Conservation (phyloP, 2,113 vertebrate genomes). For the Spea bombifrons region DNA sequence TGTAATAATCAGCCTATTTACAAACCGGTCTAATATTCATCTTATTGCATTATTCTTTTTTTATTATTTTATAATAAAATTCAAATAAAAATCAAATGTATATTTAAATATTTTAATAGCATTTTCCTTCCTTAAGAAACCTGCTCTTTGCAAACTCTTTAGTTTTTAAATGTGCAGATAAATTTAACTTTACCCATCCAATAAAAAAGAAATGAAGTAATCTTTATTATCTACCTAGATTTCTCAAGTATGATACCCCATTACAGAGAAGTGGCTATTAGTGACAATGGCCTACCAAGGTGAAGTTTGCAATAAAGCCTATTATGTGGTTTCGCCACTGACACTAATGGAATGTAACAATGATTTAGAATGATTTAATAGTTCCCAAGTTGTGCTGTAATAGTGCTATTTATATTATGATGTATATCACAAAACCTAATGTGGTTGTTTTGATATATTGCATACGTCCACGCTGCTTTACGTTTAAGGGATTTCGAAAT, state of each 20-base stretch:
- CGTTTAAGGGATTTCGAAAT: conserved; percentile 76
- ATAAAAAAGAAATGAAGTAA: conserved; percentile 80
- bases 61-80: too few species aligned
- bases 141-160: not conserved
- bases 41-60: too few species aligned
- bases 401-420: conserved; percentile 98
- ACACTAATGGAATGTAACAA: conserved; percentile 99
- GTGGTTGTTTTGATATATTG: conserved; percentile 96
- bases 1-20: too few species aligned
- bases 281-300: conserved; percentile 94
- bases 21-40: too few species aligned
- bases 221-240: conserved; percentile 80
- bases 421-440: conserved; percentile 98
- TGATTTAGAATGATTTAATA: conserved; percentile 99
- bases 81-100: too few species aligned
- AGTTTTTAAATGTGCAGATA: conserved; percentile 61
- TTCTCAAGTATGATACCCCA: conserved; percentile 77
- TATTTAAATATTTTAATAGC: too few species aligned
- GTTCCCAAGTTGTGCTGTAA: conserved; percentile 98
- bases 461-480: conserved; percentile 83
- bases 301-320: conserved; percentile 97
- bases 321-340: conserved; percentile 96
- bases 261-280: conserved; percentile 84
- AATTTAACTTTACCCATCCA: conserved; percentile 81
- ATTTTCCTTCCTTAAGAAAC: too few species aligned